These are phyloP conservation scores for Adelosebastes latens DNA, from an alignment of 2,797 vertebrate genomes.

Conservation along the genomic window DNA sequence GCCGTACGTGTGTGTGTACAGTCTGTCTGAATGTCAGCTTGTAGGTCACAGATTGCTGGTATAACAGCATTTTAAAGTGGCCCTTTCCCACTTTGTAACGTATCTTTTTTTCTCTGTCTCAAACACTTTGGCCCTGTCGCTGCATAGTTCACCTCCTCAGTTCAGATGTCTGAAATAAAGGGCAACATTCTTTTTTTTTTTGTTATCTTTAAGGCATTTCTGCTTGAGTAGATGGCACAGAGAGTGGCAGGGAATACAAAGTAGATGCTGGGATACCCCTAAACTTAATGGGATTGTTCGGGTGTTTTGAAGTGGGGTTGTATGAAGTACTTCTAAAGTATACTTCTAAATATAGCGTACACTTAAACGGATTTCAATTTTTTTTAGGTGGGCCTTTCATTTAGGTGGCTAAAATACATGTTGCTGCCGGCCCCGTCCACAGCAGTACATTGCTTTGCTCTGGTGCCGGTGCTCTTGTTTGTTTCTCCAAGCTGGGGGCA, in stretches of 20 bases:
- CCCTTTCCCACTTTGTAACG: constrained; percentile 32
- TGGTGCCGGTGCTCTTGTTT: too few species aligned
- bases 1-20: constrained; percentile 5
- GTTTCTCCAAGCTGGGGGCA: too few species aligned
- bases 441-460: too few species aligned
- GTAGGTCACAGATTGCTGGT: constrained; percentile 61
- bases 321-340: too few species aligned
- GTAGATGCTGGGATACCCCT: neutral
- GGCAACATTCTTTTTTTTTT: neutral
- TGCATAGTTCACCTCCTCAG: constrained; percentile 19
- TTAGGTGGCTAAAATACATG: too few species aligned
- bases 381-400: too few species aligned
- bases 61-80: constrained; percentile 61
- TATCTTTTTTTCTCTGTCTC: constrained; percentile 17
- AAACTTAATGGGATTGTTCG: too few species aligned
- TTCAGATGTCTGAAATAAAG: constrained; percentile 23
- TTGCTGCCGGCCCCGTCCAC: too few species aligned
- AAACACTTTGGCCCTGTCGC: neutral
- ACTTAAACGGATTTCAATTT: too few species aligned
- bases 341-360: too few species aligned
- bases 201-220: constrained; percentile 10
- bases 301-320: too few species aligned
- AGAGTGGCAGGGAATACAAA: neutral
- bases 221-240: constrained; percentile 13
- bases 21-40: constrained; percentile 66